A percentile compares a stretch with the other conserved stretches of the same genome.
Evolutionary conservation across 2,888 invertebrate species (phyloP).

Genomic region (Drosophila sordidula): DNA sequence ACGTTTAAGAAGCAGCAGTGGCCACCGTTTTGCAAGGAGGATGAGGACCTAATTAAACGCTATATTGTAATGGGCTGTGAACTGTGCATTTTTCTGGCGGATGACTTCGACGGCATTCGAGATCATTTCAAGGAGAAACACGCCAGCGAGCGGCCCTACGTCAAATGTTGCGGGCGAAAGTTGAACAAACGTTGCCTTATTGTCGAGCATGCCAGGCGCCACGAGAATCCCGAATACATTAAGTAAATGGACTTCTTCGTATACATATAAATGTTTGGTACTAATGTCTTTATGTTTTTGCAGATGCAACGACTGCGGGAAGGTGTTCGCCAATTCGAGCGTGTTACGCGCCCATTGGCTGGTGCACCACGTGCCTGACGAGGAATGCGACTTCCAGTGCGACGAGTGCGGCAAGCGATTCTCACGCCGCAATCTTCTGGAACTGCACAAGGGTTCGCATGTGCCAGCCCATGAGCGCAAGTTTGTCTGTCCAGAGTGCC

Average conservation of each 20-base stretch:
- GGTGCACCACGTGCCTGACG: constrained; percentile 82
- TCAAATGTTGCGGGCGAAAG: constrained; percentile 84
- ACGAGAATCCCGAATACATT: constrained; percentile 84
- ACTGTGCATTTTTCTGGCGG: constrained; percentile 77
- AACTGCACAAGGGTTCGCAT: constrained; percentile 83
- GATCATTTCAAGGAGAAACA: constrained; percentile 82
- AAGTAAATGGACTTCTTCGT: constrained; percentile 69
- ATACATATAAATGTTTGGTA: background rate
- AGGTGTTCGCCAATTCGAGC: constrained; percentile 82
- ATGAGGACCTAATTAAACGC: constrained; percentile 81
- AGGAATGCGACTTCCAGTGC: constrained; percentile 81
- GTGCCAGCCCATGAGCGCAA: constrained; percentile 78
- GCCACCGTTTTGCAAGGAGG: constrained; percentile 71
- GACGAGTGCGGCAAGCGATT: constrained; percentile 83
- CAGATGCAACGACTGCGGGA: constrained; percentile 83
- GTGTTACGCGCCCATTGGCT: constrained; percentile 82
- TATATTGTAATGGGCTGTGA: constrained; percentile 84
- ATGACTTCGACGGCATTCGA: constrained; percentile 80
- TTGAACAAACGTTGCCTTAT: constrained; percentile 82
- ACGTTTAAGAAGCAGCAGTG: constrained; percentile 65
- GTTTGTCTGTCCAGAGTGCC: constrained; percentile 75
- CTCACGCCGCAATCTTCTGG: constrained; percentile 80
- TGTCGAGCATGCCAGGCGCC: constrained; percentile 84
- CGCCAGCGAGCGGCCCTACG: constrained; percentile 73
- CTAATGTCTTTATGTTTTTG: background rate